phyloP scores from a whole-genome alignment of 2,797 vertebrate genomes.

The Intellagama lesueurii region DNA sequence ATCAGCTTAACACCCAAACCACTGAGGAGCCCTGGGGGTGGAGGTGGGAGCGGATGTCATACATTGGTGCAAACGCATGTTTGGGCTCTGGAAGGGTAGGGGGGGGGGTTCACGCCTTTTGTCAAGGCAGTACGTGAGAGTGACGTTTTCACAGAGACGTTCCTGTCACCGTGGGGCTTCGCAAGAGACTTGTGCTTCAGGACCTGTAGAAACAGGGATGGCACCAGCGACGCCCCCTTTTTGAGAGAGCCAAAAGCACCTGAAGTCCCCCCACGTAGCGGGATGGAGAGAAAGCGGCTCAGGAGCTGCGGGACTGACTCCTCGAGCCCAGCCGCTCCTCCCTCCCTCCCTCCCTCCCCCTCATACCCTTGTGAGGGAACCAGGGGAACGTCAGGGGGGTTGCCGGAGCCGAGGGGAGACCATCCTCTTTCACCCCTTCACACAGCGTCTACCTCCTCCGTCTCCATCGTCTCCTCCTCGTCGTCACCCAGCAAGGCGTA shows the following conservation, averaged over 20 bases:
- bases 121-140: no score
- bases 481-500: neutral
- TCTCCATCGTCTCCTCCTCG: neutral
- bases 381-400: neutral
- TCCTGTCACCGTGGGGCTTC: neutral
- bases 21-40: neutral
- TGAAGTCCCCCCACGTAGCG: no score
- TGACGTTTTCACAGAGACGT: neutral
- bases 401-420: neutral
- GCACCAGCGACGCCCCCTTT: neutral
- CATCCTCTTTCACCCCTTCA: no score
- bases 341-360: neutral
- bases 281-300: no score
- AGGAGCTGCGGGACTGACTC: neutral
- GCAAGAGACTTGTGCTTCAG: neutral
- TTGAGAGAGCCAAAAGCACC: neutral
- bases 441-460: no score
- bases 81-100: neutral
- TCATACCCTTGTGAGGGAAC: neutral
- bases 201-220: no score
- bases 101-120: neutral
- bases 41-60: neutral
- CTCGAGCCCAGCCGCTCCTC: neutral
- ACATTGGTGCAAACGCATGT: neutral
- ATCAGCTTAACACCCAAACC: neutral